phyloP scores from a whole-genome alignment of 2,797 vertebrate genomes.

The Crypturellus tataupa region DNA sequence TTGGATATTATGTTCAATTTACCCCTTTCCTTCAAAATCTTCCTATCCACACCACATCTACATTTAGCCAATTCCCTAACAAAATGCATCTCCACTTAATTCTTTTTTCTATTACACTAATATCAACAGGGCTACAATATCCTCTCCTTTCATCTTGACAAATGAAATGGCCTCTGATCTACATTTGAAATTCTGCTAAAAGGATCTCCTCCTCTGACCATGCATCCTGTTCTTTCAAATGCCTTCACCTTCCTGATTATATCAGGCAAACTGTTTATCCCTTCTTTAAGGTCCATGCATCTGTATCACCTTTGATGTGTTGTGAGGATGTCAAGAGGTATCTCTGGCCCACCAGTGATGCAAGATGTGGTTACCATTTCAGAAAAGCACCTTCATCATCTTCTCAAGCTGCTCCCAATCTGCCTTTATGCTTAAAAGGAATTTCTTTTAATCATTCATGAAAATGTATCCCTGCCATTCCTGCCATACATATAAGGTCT shows the following conservation, averaged over 20 bases:
- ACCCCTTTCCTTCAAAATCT: background rate
- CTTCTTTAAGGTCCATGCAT: background rate
- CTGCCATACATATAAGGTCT: background rate
- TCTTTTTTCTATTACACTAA: background rate
- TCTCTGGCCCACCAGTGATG: background rate
- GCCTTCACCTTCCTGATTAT: background rate
- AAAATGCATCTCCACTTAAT: background rate
- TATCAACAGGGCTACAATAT: background rate
- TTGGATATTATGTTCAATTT: background rate
- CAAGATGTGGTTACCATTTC: background rate
- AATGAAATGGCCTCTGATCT: background rate
- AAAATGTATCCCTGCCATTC: background rate
- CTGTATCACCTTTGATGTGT: background rate
- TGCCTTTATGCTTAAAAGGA: background rate
- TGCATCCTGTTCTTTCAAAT: background rate
- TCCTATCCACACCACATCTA: fast-evolving
- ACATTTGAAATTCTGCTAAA: background rate
- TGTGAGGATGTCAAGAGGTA: background rate
- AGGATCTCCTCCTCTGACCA: background rate
- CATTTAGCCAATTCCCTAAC: background rate
- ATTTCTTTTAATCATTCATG: slow-evolving; percentile 8
- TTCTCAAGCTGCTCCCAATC: background rate
- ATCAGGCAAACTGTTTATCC: background rate
- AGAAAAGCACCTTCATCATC: background rate
- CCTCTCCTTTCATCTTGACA: background rate